Evolutionary conservation across 2,888 invertebrate species (phyloP), one percentile per base, ranked within the genome.

Genomic region (Sphaerophoria rueppellii): DNA sequence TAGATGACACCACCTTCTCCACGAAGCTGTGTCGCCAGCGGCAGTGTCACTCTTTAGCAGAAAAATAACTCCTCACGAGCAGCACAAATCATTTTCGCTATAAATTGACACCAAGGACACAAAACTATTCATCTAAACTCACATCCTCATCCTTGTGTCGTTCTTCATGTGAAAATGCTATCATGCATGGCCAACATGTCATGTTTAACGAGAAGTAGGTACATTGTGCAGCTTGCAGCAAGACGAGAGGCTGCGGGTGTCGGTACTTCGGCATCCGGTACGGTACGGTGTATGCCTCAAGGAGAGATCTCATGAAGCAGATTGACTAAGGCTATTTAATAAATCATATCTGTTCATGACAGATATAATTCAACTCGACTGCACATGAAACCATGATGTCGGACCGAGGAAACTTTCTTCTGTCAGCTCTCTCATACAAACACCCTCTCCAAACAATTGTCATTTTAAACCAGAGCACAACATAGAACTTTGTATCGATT

Each of bases 41-140:
- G 24, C 4, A 43, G 43, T 43, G 43, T 46, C 12, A 58, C 4
- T 50, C 34, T 14, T 48, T 14, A 34, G 14, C 0, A 7, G 6
- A 48, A 48, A 35, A 65, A 60, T 37, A 57, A 50, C 24, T 24
- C 14, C 79, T 24, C 24, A 24, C 24, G 24, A 37, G 60, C 37
- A 35, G 6, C 74, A 60, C 60, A 71, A 61, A 75, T 70, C 58
- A 67, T 67, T 48, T 48, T 69, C 43, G 60, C 24, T 70, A 74
- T 58, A 57, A 75, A 79, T 70, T 72, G 37, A 74, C 77, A 77
- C 73, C 82, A 61, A 63, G 82, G 71, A 70, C 55, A 70, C 57
- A 16, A 6, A 35, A 70, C 34, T 14, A 70, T 24, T 57, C 70
- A 57, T 35, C 11, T 46, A 58, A 55, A 40, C 43, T 67, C 67